Percentiles rank a stretch among this genome's conserved stretches.
phyloP scores from a whole-genome alignment of 2,113 vertebrate genomes.

The Notothenia coriiceps region DNA sequence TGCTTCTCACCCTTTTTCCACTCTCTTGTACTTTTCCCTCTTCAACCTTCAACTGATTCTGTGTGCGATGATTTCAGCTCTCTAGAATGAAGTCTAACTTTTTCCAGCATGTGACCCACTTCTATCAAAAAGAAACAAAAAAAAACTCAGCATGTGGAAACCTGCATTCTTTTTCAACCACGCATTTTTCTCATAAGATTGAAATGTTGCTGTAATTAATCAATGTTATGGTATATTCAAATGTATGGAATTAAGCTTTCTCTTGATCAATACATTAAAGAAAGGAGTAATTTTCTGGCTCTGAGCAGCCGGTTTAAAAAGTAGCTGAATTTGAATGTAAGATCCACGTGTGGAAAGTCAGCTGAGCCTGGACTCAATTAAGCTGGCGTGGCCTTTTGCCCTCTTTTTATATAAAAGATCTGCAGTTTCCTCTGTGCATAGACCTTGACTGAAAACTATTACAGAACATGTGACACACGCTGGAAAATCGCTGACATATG shows the following conservation, averaged over 20 bases:
- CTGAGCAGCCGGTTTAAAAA: constrained; percentile 33
- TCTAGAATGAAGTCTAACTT: constrained; percentile 77
- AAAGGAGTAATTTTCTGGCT: constrained; percentile 29
- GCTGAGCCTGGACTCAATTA: constrained; percentile 72
- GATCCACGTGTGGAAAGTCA: constrained; percentile 68
- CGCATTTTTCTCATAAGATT: constrained; percentile 26
- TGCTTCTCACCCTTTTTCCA: constrained; percentile 16
- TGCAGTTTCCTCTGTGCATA: constrained; percentile 42
- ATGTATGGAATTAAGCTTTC: constrained; percentile 35
- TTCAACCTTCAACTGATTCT: constrained; percentile 42
- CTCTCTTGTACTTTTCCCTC: constrained; percentile 20
- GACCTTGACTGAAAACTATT: constrained; percentile 64
- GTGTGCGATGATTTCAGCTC: constrained; percentile 80
- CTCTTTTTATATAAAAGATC: constrained; percentile 50
- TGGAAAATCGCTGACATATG: constrained; percentile 58
- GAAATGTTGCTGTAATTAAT: constrained; percentile 40
- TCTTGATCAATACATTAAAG: constrained; percentile 11
- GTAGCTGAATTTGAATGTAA: constrained; percentile 45
- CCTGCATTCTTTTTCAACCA: constrained; percentile 51
- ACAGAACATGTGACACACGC: constrained; percentile 39
- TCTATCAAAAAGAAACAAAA: constrained; percentile 62
- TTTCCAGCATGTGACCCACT: constrained; percentile 84
- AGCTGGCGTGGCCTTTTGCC: constrained; percentile 55
- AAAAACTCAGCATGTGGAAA: constrained; percentile 64
- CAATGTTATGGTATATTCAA: constrained; percentile 41